Base-by-base conservation (phyloP, 1,140 invertebrate genomes). In the Cheumatopsyche charites region DNA sequence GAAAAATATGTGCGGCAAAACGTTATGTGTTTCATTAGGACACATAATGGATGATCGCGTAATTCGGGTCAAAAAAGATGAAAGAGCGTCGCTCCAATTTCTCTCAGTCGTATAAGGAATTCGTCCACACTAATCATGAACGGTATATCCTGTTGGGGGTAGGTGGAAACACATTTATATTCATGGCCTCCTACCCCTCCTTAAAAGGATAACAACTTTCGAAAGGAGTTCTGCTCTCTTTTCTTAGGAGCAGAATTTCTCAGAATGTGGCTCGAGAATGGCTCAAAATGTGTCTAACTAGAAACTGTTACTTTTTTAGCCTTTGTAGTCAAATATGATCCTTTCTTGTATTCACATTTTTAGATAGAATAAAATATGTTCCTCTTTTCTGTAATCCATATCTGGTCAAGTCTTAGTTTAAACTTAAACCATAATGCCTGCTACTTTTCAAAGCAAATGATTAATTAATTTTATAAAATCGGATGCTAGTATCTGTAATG, bases 1-100 rank as follows among this genome's bases (percentile, higher is more conserved):
- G n/a, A n/a, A 26, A 58, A 26, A 58, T 23, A n/a, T 23, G 21
- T 36, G 55, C 4, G 55, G 21, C 55, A 12, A n/a, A n/a, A 58
- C 25, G 55, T 58, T 58, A 58, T 58, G 55, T 58, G 55, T 58
- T 58, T 58, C 55, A 58, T 58, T 58, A 58, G 17, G 21, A 9
- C n/a, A 58, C 55, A 25, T 58, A 58, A 58, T 58, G 55, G 55
- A 58, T 58, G 55, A 58, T 58, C 55, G 23, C 55, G 55, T 58
- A 58, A 58, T 58, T 58, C 55, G 55, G 55, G 55, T 58, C 55
- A 58, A 58, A 58, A n/a, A 58, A 58, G 55, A 58, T 58, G 55
- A 58, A 58, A 58, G 55, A 26, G 55, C 55, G 55, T 6, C 19
- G 21, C 55, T 21, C 55, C 55, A 58, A 58, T 58, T 58, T 58